Evolutionary conservation across 2,888 invertebrate genomes (phyloP).

Genomic region (Ecliptopera silaceata): DNA sequence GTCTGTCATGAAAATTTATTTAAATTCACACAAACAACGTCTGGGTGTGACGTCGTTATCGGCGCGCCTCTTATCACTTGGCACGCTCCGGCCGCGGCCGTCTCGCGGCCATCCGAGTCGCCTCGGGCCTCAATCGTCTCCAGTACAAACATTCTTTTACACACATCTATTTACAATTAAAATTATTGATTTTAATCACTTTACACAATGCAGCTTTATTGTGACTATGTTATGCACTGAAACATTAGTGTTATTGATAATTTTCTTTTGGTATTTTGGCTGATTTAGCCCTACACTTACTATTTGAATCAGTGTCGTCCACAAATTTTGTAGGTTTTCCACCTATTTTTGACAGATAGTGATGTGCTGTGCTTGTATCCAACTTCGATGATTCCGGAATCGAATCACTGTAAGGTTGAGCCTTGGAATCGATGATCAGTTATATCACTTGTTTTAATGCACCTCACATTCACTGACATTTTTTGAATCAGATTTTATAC

Average conservation of each 20-base stretch:
- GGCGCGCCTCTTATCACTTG: slow-evolving; percentile 83
- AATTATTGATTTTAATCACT: slow-evolving; percentile 7
- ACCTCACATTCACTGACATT: slow-evolving; percentile 72
- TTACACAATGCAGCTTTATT: slow-evolving; percentile 21
- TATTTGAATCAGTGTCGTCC: slow-evolving; percentile 80
- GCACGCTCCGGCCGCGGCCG: slow-evolving; percentile 80
- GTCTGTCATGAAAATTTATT: slow-evolving; percentile 83
- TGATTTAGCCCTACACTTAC: slow-evolving; percentile 63
- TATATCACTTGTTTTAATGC: slow-evolving; percentile 56
- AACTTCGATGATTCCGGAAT: slow-evolving; percentile 66
- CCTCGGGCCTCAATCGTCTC: slow-evolving; percentile 65
- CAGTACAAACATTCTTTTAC: slow-evolving; percentile 65
- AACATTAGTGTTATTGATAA: slow-evolving; percentile 7
- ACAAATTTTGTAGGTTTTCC: slow-evolving; percentile 74
- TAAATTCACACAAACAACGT: slow-evolving; percentile 83
- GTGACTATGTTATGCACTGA: slow-evolving; percentile 4
- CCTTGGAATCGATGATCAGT: slow-evolving; percentile 63
- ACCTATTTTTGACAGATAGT: slow-evolving; percentile 73
- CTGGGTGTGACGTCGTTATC: slow-evolving; percentile 83
- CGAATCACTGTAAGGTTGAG: slow-evolving; percentile 61
- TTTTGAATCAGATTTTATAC: slow-evolving; percentile 59
- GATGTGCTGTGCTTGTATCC: slow-evolving; percentile 64
- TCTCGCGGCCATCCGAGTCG: slow-evolving; percentile 71
- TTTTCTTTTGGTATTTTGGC: slow-evolving; percentile 13
- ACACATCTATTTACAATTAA: slow-evolving; percentile 48